These are phyloP conservation scores for Trachymyrmex cornetzi DNA, from an alignment of 1,140 invertebrate genomes.

Conservation along the genomic window DNA sequence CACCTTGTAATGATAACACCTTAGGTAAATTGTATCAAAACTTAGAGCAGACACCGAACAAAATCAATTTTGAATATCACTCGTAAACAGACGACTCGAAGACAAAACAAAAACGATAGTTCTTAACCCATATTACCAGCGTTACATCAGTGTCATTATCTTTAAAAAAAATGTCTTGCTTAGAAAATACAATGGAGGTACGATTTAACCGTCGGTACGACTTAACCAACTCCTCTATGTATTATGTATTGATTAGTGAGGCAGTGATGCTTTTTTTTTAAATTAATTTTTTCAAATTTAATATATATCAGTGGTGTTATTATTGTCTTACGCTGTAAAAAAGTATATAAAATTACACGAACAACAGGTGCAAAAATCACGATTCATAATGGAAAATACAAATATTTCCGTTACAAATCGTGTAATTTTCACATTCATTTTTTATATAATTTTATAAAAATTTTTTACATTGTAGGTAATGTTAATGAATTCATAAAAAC, in stretches of 20 bases:
- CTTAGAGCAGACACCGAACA: too few species aligned
- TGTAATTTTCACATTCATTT: not conserved
- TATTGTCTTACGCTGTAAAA: not conserved
- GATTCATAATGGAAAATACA: not conserved
- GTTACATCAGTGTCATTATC: too few species aligned
- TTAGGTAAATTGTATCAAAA: too few species aligned
- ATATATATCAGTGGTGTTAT: not conserved
- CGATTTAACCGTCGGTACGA: too few species aligned
- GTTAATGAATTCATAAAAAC: not conserved
- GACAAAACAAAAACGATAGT: too few species aligned
- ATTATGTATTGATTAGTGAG: not conserved
- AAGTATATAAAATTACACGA: not conserved
- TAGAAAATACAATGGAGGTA: too few species aligned
- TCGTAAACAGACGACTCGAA: too few species aligned
- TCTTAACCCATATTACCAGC: too few species aligned
- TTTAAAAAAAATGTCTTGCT: too few species aligned
- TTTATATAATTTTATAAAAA: not conserved
- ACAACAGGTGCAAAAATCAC: not conserved
- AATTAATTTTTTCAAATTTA: not conserved
- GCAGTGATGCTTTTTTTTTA: not conserved
- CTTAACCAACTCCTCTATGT: too few species aligned
- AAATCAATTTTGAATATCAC: too few species aligned
- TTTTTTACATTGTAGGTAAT: not conserved
- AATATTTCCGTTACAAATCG: not conserved
- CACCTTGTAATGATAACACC: too few species aligned